phyloP scores from a whole-genome alignment of 2,113 vertebrate genomes.

The Stigmatopora argus region DNA sequence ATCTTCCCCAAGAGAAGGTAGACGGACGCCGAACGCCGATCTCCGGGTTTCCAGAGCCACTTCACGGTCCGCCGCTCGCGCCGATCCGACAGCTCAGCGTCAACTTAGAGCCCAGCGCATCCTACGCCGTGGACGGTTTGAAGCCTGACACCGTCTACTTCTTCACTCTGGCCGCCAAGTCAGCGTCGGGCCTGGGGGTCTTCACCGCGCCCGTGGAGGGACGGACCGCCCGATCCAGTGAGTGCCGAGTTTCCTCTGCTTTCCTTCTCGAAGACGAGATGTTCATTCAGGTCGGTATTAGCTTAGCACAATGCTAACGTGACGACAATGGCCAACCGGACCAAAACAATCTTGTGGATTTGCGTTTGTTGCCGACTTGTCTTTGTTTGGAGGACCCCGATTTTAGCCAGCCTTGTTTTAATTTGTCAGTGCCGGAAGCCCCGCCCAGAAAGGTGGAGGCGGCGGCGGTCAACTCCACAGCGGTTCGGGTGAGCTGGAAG shows the following conservation, averaged over 20 bases:
- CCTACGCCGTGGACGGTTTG: conserved; percentile 81
- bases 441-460: conserved; percentile 89
- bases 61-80: neutral
- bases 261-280: neutral
- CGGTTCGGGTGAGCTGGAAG: conserved; percentile 87
- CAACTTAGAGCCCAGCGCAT: conserved; percentile 81
- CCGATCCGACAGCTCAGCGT: conserved; percentile 73
- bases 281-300: neutral
- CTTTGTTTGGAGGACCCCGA: too few relatives aligned
- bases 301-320: neutral
- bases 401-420: conserved; percentile 6
- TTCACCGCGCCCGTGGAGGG: conserved; percentile 80
- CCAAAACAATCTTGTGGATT: neutral
- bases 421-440: conserved; percentile 83
- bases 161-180: conserved; percentile 86
- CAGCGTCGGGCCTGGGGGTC: conserved; percentile 85
- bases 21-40: neutral
- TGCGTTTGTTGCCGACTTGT: too few relatives aligned
- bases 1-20: conserved; percentile 79
- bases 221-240: conserved; percentile 89
- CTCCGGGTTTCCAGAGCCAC: neutral
- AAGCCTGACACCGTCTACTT: conserved; percentile 86
- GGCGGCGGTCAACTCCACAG: conserved; percentile 84
- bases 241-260: conserved; percentile 60
- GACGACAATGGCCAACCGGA: neutral